Conservation (phyloP, 2,888 invertebrate genomes). For the Hypomecis atomaria region DNA sequence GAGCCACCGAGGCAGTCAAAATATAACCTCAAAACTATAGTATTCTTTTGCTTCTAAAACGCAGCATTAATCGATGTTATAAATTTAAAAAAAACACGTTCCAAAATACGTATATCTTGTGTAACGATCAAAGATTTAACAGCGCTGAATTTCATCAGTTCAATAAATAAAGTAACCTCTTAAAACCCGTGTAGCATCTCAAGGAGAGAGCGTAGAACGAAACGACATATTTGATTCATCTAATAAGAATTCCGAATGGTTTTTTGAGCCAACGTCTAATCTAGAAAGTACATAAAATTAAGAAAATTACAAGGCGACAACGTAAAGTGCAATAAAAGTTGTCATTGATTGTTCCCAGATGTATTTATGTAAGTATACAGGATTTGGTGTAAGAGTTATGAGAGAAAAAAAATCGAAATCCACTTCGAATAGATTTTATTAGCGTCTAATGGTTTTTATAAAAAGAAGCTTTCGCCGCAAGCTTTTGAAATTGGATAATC, state of each 20-base stretch:
- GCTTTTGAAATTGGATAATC: too few relatives aligned
- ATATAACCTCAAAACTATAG: conserved; percentile 2
- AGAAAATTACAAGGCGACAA: conserved; percentile 3
- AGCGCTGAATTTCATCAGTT: conserved; percentile 16
- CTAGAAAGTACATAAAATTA: conserved; percentile 5
- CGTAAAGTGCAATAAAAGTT: conserved; percentile 18
- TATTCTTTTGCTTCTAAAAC: neutral
- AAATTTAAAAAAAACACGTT: neutral
- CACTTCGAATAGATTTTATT: neutral
- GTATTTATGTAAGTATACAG: conserved; percentile 28
- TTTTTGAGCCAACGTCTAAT: conserved; percentile 22
- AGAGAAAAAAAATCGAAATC: neutral
- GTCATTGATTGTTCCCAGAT: neutral
- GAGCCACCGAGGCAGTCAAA: too few relatives aligned
- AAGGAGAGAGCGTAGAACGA: conserved; percentile 23
- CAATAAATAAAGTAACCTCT: conserved; percentile 26
- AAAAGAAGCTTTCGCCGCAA: too few relatives aligned
- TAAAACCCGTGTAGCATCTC: conserved; percentile 20
- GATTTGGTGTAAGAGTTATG: neutral
- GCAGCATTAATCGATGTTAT: neutral
- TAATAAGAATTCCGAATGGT: conserved; percentile 18
- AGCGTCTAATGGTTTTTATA: too few relatives aligned
- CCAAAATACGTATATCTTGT: conserved; percentile 7
- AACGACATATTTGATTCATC: conserved; percentile 21
- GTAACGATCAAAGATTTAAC: conserved; percentile 16